Evolutionary conservation across 2,113 vertebrate species (phyloP).

Genomic region (Cyanoderma ruficeps): DNA sequence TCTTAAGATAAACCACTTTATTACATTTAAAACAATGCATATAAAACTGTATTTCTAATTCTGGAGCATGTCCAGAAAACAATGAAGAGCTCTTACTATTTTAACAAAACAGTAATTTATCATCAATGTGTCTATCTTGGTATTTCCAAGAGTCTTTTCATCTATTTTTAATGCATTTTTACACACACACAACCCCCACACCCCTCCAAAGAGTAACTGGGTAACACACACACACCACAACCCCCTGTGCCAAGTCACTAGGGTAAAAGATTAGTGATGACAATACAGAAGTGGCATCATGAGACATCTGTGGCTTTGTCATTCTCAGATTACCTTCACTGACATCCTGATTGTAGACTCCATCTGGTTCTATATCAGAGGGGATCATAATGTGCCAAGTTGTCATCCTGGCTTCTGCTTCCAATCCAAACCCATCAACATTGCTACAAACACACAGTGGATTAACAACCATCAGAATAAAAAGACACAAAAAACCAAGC

Average conservation of each 20-base stretch:
- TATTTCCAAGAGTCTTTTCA: not conserved
- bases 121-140: not conserved
- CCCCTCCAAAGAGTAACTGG: not conserved
- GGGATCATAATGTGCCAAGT: constrained; percentile 98
- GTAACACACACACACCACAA: not conserved
- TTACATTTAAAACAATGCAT: not conserved
- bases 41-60: not conserved
- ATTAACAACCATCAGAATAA: not conserved
- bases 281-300: not conserved
- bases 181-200: not conserved
- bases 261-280: not conserved
- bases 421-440: constrained; percentile 94
- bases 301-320: not conserved
- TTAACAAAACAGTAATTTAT: not conserved
- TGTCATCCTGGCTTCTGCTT: constrained; percentile 98
- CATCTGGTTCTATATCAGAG: constrained; percentile 87
- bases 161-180: not conserved
- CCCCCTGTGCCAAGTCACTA: rapidly evolving
- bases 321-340: constrained; percentile 84
- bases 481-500: not conserved
- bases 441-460: constrained; percentile 76
- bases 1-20: not conserved
- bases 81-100: not conserved
- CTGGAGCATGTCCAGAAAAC: not conserved
- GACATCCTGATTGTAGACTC: constrained; percentile 88